Conservation (phyloP, 2,113 vertebrate genomes). For the Condylura cristata region DNA sequence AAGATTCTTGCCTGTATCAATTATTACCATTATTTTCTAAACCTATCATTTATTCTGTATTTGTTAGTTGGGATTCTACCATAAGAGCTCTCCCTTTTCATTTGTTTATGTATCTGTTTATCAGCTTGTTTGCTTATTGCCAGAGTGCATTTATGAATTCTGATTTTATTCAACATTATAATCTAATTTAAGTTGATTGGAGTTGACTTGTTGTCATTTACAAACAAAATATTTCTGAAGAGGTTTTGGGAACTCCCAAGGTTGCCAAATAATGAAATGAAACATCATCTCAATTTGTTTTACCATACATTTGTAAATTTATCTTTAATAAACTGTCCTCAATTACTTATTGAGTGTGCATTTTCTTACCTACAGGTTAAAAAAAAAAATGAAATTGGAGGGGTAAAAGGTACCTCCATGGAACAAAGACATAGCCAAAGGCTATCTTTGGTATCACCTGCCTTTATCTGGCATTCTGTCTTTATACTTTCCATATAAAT, state of each 20-base stretch:
- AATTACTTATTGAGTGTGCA: neutral
- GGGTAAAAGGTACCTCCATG: neutral
- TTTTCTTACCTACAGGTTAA: neutral
- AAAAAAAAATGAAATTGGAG: neutral
- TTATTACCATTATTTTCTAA: neutral
- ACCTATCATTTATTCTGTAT: neutral
- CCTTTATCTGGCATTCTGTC: slow-evolving; percentile 11
- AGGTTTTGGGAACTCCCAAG: neutral
- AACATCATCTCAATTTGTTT: neutral
- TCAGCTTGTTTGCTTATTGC: neutral
- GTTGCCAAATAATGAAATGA: no score
- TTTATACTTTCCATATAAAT: slow-evolving; percentile 29
- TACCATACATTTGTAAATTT: neutral
- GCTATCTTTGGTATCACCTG: neutral
- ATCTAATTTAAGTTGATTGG: neutral
- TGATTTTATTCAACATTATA: neutral
- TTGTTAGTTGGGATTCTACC: neutral
- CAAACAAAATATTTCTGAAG: neutral
- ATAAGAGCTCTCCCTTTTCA: neutral
- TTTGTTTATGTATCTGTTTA: neutral
- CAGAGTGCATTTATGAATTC: neutral
- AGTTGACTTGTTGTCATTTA: neutral
- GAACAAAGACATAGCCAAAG: neutral
- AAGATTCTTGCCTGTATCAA: neutral
- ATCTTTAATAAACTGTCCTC: neutral